These are phyloP conservation scores for Bettongia penicillata DNA, from an alignment of 2,113 vertebrate genomes.

Conservation along the genomic window DNA sequence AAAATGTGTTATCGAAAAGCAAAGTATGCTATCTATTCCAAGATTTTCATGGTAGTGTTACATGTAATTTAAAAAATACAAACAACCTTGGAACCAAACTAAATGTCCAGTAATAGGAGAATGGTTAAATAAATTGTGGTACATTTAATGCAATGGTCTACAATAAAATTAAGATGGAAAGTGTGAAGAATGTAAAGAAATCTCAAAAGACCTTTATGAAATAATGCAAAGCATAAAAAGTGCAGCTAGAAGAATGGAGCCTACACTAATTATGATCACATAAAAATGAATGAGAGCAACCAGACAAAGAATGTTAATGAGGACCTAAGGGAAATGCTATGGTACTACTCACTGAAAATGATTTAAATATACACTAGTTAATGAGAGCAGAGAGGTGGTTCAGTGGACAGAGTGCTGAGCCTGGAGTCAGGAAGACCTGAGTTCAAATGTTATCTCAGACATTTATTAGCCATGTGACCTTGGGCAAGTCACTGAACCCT, in stretches of 20 bases:
- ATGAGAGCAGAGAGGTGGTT: neutral
- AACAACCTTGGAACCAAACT: neutral
- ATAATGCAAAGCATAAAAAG: neutral
- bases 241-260: neutral
- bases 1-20: neutral
- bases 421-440: neutral
- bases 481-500: neutral
- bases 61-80: neutral
- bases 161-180: neutral
- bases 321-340: neutral
- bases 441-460: neutral
- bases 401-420: neutral
- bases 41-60: neutral
- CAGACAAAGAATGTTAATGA: neutral
- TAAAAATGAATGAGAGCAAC: neutral
- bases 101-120: neutral
- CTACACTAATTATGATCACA: neutral
- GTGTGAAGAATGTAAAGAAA: neutral
- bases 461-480: neutral
- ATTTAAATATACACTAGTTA: neutral
- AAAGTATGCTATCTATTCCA: neutral
- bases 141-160: neutral
- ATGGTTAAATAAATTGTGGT: neutral
- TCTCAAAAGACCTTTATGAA: neutral
- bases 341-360: neutral